Evolutionary conservation across 2,888 invertebrate genomes (phyloP).

Genomic region (Physocephala rufipes): DNA sequence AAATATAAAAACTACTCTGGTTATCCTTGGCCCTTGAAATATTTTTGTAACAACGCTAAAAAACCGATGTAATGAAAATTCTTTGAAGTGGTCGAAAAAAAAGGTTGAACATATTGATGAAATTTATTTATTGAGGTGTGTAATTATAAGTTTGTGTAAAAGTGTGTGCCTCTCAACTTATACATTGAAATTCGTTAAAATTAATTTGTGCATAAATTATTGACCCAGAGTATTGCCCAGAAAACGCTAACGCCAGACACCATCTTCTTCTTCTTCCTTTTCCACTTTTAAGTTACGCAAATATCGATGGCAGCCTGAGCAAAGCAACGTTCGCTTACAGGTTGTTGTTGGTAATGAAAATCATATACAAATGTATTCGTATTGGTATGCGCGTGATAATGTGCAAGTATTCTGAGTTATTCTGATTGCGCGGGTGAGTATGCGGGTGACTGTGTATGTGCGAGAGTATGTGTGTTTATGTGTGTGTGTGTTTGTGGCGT

Average conservation of each 20-base stretch:
- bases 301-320: conserved; percentile 14
- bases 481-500: background rate
- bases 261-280: too few species aligned
- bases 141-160: background rate
- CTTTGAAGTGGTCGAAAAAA: background rate
- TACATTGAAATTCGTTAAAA: background rate
- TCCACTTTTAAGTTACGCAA: conserved; percentile 5
- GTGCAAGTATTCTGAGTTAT: background rate
- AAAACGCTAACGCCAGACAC: background rate
- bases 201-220: background rate
- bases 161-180: too few species aligned
- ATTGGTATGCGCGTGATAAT: too few species aligned
- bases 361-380: conserved; percentile 18
- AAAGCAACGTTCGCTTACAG: conserved; percentile 12
- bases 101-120: background rate
- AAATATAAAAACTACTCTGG: background rate
- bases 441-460: background rate
- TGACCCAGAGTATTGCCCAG: background rate
- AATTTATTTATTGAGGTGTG: background rate
- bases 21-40: conserved; percentile 18
- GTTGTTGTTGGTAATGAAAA: conserved; percentile 34
- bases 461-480: background rate
- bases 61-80: too few species aligned
- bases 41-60: background rate
- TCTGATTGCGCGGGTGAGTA: background rate